A percentile compares a stretch with the other conserved stretches of the same genome.
Conservation (phyloP, 23 tunicate genomes). For the Ascidia mentula region DNA sequence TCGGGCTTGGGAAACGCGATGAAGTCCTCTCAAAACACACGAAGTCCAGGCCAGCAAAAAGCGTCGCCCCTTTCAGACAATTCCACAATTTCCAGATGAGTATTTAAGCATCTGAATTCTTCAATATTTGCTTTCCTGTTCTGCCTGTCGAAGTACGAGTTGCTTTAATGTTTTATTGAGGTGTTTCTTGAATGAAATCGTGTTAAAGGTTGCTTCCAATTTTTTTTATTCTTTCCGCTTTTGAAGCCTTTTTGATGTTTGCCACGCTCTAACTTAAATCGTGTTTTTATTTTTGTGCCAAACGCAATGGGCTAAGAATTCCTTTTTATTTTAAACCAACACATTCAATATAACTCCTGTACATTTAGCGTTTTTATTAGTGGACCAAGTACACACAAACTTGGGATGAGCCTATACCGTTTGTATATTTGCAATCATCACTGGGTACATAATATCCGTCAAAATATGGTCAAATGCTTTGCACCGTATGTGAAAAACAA, state of each 20-base stretch:
- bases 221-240: neutral
- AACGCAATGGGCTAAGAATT: neutral
- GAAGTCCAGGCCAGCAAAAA: neutral
- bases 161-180: neutral
- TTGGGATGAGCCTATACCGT: too few species aligned
- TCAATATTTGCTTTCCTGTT: neutral
- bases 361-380: neutral
- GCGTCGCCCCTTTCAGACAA: neutral
- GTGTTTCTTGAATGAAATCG: neutral
- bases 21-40: neutral
- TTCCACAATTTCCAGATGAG: neutral
- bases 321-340: too few species aligned
- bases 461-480: too few species aligned
- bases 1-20: constrained; percentile 7
- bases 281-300: neutral
- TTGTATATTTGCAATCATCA: too few species aligned
- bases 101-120: neutral
- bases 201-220: neutral
- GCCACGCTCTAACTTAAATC: neutral
- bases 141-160: neutral
- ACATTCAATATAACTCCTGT: neutral
- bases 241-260: neutral
- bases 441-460: too few species aligned
- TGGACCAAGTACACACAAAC: too few species aligned
- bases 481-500: too few species aligned